These are phyloP conservation scores for Clinocottus analis DNA, from an alignment of 2,113 vertebrate genomes.

Conservation along the genomic window DNA sequence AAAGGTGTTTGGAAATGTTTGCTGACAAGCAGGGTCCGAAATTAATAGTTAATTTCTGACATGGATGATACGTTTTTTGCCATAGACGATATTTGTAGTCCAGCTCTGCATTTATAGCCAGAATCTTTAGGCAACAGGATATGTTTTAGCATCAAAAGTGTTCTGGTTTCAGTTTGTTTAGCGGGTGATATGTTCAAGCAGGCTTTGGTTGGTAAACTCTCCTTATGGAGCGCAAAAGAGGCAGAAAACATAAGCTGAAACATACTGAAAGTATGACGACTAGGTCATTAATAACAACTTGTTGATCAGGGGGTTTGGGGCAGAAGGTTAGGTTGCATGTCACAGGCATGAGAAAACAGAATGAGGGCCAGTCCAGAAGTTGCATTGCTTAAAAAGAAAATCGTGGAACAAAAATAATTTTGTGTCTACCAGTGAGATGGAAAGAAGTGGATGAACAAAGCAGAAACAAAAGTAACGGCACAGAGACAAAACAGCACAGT, in stretches of 20 bases:
- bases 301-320: neutral
- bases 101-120: no score
- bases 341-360: constrained; percentile 12
- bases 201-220: neutral
- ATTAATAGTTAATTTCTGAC: no score
- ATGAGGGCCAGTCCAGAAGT: constrained; percentile 3
- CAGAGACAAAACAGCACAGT: constrained; percentile 39
- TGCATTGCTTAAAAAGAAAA: neutral
- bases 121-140: neutral
- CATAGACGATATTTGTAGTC: neutral
- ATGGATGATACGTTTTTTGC: neutral
- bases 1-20: neutral
- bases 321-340: constrained; percentile 7
- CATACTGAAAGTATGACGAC: neutral
- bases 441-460: constrained; percentile 28
- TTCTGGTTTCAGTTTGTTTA: neutral
- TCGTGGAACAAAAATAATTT: neutral
- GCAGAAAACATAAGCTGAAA: neutral
- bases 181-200: neutral
- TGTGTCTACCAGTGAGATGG: constrained; percentile 4
- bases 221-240: neutral
- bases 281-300: neutral
- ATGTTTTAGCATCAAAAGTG: no score
- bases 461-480: constrained; percentile 32
- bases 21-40: neutral